These are phyloP conservation scores for Rhinopithecus roxellana DNA, from an alignment of 2,113 vertebrate species.

Conservation along the genomic window DNA sequence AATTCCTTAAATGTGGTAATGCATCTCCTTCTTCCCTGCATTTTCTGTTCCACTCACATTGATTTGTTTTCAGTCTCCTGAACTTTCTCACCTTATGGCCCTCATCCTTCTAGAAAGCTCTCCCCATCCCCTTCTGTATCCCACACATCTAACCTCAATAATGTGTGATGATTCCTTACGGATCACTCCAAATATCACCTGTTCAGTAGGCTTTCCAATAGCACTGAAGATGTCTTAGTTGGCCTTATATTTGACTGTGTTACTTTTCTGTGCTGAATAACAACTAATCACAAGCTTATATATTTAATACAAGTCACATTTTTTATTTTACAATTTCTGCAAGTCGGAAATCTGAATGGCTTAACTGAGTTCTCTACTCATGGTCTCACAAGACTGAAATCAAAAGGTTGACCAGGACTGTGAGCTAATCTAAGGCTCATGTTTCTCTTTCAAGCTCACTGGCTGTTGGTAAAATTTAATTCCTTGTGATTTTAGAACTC, in stretches of 20 bases:
- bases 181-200: background rate
- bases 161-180: background rate
- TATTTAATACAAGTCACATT: background rate
- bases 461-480: background rate
- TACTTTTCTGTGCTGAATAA: background rate
- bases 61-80: background rate
- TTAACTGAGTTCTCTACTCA: background rate
- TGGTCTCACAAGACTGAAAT: background rate
- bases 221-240: background rate
- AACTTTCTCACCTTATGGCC: background rate
- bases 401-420: background rate
- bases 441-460: background rate
- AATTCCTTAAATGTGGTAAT: background rate
- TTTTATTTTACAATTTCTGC: background rate
- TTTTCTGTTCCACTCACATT: background rate
- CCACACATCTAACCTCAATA: rapidly evolving
- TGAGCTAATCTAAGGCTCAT: background rate
- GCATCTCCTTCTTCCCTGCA: background rate
- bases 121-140: background rate
- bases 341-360: rapidly evolving
- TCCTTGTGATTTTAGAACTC: background rate
- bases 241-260: background rate
- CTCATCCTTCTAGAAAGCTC: background rate
- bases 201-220: background rate
- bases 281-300: background rate